Evolutionary conservation across 92 coral and sea anemone species (phyloP).

Genomic region (Hydrozoanthus gracilis): DNA sequence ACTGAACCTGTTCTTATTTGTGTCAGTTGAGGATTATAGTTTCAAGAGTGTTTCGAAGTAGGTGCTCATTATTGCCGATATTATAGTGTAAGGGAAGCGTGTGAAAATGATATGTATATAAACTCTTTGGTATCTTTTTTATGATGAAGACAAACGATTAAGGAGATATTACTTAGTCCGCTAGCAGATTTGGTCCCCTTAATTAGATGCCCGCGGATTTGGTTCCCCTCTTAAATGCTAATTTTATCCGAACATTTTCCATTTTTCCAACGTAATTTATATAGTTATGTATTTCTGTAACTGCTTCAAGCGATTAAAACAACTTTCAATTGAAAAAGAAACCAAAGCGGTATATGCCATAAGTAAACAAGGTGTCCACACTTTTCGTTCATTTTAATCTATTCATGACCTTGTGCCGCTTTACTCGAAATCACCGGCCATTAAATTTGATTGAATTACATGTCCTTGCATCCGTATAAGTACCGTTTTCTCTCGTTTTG

Average conservation of each 20-base stretch:
- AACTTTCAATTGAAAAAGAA: not conserved
- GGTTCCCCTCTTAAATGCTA: not conserved
- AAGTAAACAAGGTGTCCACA: no score
- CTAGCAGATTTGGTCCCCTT: not conserved
- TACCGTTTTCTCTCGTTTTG: not conserved
- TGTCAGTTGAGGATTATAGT: no score
- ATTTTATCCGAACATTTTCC: not conserved
- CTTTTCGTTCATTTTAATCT: no score
- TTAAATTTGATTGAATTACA: no score
- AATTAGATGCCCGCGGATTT: not conserved
- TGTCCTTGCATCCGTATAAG: no score
- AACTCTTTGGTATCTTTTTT: not conserved
- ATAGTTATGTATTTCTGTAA: constrained; percentile 1
- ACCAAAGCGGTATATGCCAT: no score
- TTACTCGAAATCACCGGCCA: no score
- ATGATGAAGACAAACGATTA: not conserved
- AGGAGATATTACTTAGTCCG: not conserved
- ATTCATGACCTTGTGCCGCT: no score
- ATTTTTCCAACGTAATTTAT: not conserved
- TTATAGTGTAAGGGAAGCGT: not conserved
- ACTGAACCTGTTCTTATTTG: constrained; percentile 14
- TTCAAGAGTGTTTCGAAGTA: constrained; percentile 10
- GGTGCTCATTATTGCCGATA: constrained; percentile 7
- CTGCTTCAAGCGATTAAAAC: not conserved
- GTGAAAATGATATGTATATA: not conserved